Base-by-base conservation (phyloP, 2,888 invertebrate species). In the Xanthostigma xanthostigma region DNA sequence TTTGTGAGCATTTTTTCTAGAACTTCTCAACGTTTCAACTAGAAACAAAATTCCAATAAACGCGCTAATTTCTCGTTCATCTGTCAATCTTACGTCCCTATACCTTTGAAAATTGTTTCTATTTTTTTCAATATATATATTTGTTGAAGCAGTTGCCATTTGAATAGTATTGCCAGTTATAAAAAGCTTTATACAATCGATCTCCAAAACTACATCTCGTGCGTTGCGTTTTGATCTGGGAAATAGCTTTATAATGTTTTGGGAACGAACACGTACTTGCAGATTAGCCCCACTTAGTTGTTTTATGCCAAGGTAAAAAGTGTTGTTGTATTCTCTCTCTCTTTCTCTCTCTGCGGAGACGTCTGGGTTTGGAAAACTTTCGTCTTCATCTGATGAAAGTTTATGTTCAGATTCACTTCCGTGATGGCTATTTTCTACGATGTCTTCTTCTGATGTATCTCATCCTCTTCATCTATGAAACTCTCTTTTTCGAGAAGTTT, bases 401-500 rank as follows among this genome's bases (percentile, higher is more conserved):
- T 38, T 2, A 9, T 38, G 38, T 38, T 38, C 38, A 4, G 38
- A 38, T 38, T 38, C 38, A 8, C 9, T 38, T 6, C 9, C 38
- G 38, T 38, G 38, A 13, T 38, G 12, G 12, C n/a, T 12, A 12
- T 12, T 38, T 38, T 38, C 38, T 9, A 38, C 38, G 9, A 38
- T 8, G 13, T 38, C 9, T 50, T 39, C 13, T 3, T 45, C 48
- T 48, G 44, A 44, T 39, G 48, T 11, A 35, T 9, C 38, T 49
- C 35, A 49, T 49, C 49, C 8, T 49, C 46, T 42, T 49, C 46
- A 40, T 49, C 44, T n/a, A 34, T 36, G 35, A 37, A n/a, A 49
- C 46, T 49, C 33, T 46, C 49, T 39, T 49, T 46, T 14, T 41
- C 46, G 45, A 46, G n/a, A n/a, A n/a, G n/a, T n/a, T n/a, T n/a